Base-by-base conservation (phyloP, 2,113 vertebrate genomes). In the Anthoscopus minutus region DNA sequence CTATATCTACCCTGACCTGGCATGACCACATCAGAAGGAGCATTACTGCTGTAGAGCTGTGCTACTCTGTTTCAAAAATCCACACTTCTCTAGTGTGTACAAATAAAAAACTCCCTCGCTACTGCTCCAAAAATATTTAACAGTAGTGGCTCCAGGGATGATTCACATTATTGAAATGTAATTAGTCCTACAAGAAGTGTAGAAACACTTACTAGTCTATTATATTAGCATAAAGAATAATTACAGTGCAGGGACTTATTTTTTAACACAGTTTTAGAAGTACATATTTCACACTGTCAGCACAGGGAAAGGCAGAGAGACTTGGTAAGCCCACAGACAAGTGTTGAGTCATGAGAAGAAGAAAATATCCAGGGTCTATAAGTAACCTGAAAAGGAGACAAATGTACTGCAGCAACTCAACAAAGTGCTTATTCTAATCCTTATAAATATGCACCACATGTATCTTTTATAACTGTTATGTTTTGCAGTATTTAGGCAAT, bases 401-500 rank as follows among this genome's bases (percentile, higher is more conserved):
- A 90, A 71, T 81, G 76, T 35, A 61, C 65, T 81, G 53, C 58
- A 88, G 78, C 19, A 50, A 77, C 94, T 94, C 81, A 89, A 77
- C 58, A 74, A 89, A 85, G 60, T 92, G 77, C 88, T 94, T 89
- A 74, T 96, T 94, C 78, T 95, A 95, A 95, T 93, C 84, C 90
- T 81, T 93, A 91, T 93, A 92, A 94, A 96, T 96, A 90, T 88
- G 67, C 93, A 92, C 81, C 62, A 85, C 79, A 44, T 89, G 56
- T 95, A 92, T 50, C 94, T 93, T 90, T 94, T 88, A 79, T 82
- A 94, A 88, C 69, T 78, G 84, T 90, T 96, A 77, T 76, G 86
- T 97, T 96, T 97, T 92, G 83, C 73, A 79, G 88, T 92, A 85
- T 94, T 94, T 96, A 94, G 82, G 93, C 85, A 92, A 71, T 58